These are phyloP conservation scores for Callospermophilus lateralis DNA, from an alignment of 2,113 vertebrate species.

Conservation along the genomic window DNA sequence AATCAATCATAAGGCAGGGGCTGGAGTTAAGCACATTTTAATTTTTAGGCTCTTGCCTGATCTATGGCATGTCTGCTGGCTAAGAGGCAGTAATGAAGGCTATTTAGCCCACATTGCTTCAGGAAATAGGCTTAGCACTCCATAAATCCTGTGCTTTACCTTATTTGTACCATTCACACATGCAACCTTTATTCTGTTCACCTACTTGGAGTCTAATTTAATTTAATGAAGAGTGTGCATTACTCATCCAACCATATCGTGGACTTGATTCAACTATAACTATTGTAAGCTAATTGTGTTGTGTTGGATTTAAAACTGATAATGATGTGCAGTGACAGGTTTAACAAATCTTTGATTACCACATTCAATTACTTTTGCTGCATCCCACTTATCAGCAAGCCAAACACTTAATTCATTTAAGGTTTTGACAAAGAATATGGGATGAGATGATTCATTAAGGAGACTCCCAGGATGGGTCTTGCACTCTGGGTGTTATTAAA, in stretches of 20 bases:
- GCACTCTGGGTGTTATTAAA: conserved; percentile 47
- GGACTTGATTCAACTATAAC: conserved; percentile 65
- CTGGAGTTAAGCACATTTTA: conserved; percentile 53
- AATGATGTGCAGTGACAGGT: conserved; percentile 78
- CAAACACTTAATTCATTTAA: conserved; percentile 79
- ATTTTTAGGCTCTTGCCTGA: conserved; percentile 46
- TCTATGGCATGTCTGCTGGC: conserved; percentile 5
- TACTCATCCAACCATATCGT: conserved; percentile 64
- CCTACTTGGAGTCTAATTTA: conserved; percentile 74
- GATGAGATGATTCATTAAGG: conserved; percentile 69
- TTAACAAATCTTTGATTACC: conserved; percentile 77
- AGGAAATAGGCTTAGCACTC: conserved; percentile 55
- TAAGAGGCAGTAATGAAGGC: conserved; percentile 58
- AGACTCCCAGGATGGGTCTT: conserved; percentile 61
- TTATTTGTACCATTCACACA: conserved; percentile 43
- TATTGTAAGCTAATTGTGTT: conserved; percentile 74
- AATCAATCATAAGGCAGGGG: conserved; percentile 8
- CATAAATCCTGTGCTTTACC: conserved; percentile 60
- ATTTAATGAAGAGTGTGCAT: conserved; percentile 73
- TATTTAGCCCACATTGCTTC: conserved; percentile 55
- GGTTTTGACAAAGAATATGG: conserved; percentile 72
- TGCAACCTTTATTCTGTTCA: conserved; percentile 67
- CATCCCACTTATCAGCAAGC: conserved; percentile 67
- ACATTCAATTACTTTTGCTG: conserved; percentile 77
- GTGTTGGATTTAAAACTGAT: conserved; percentile 71